Evolutionary conservation across 1,140 invertebrate species (phyloP), one percentile per base, ranked within the genome.

Genomic region (Pseudomyrmex concolor): DNA sequence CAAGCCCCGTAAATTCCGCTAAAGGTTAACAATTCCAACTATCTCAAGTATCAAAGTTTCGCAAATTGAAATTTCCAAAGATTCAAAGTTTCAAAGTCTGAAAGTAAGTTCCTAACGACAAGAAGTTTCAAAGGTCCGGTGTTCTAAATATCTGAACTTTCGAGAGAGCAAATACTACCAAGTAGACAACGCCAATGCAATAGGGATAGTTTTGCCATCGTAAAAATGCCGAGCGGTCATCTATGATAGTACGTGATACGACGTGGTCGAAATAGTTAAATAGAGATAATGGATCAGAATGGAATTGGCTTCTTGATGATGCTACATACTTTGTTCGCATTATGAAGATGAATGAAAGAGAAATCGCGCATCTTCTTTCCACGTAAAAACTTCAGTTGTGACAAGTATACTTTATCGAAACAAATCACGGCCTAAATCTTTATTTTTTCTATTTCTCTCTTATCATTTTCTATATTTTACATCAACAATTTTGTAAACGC

Each of bases 271-370:
- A 80, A 84, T 78, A 78, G 73, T 78, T 84, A 84, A 84, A 84
- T 84, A 84, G 64, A 84, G 73, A 84, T 78, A 70, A 84, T 84
- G 82, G 82, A 80, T 45, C 64, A 59, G 55, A 78, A 78, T 80
- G 74, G 82, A 51, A 80, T 80, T 78, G 73, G 51, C n/a, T 84
- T 13, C 82, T 84, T 74, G 64, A 78, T 60, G 54, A 59, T 55
- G 72, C 54, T 15, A n/a, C n/a, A n/a, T n/a, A 51, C 74, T 60
- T 55, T 45, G 50, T 68, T 34, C 82, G 55, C 45, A 84, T 84
- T 84, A 84, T 84, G 63, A 84, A 84, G 82, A 84, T 77, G 55
- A 64, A 84, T 84, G 74, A 66, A 73, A 78, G 74, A 78, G 64
- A 74, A 60, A 78, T 84, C 82, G 66, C 54, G 25, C 34, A 34